Percentiles rank a stretch among this genome's conserved stretches.
phyloP scores from a whole-genome alignment of 2,888 invertebrate species.

The Diarsia mendica region DNA sequence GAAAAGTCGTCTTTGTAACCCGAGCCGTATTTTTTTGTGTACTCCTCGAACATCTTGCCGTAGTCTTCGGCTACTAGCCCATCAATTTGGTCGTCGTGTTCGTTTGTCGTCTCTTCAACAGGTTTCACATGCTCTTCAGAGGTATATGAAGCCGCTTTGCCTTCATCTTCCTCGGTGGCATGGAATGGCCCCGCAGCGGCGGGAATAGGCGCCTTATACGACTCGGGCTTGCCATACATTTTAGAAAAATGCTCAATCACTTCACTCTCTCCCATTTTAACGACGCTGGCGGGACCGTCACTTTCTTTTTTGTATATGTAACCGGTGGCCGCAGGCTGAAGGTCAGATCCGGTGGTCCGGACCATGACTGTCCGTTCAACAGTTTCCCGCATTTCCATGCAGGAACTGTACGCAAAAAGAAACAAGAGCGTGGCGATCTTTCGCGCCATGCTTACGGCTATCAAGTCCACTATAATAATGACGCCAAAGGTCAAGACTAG shows the following conservation, averaged over 20 bases:
- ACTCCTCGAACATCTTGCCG: conserved; percentile 77
- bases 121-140: conserved; percentile 79
- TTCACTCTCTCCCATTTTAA: conserved; percentile 86
- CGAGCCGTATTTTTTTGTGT: conserved; percentile 77
- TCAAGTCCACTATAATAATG: conserved; percentile 80
- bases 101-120: conserved; percentile 80
- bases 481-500: conserved; percentile 82
- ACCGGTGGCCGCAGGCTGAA: conserved; percentile 90
- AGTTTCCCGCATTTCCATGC: conserved; percentile 87
- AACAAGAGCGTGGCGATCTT: conserved; percentile 74
- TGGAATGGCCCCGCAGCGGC: conserved; percentile 77
- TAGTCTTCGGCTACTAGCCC: conserved; percentile 82
- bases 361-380: conserved; percentile 90
- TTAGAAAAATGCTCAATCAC: conserved; percentile 85
- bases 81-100: conserved; percentile 72
- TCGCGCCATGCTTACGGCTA: conserved; percentile 81
- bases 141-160: conserved; percentile 75
- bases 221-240: conserved; percentile 79
- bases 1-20: conserved; percentile 80
- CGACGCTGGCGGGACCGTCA: conserved; percentile 86
- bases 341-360: conserved; percentile 90
- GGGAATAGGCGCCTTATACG: conserved; percentile 79
- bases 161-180: conserved; percentile 75
- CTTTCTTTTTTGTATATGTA: conserved; percentile 89
- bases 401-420: conserved; percentile 73